These are phyloP conservation scores for Neomorphus geoffroyi DNA, from an alignment of 2,797 vertebrate species.

Conservation along the genomic window DNA sequence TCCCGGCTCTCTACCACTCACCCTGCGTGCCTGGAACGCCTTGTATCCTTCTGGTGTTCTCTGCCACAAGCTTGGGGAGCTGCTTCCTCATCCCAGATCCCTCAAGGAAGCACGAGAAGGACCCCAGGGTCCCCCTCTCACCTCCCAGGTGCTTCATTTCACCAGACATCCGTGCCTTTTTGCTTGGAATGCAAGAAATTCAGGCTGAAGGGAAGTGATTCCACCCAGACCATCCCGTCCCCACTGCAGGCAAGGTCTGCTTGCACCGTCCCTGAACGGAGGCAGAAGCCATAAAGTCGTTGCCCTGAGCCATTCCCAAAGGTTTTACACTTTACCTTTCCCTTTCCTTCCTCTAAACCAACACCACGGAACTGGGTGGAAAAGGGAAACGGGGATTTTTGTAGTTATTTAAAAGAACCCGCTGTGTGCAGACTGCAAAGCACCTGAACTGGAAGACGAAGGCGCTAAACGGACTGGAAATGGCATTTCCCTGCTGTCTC, in stretches of 20 bases:
- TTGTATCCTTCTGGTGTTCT: not conserved
- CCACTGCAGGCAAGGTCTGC: not conserved
- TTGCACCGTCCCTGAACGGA: not conserved
- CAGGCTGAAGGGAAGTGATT: not conserved
- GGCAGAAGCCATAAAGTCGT: not conserved
- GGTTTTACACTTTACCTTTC: not conserved
- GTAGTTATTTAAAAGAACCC: fast-evolving
- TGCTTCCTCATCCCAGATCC: not conserved
- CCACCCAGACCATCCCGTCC: not conserved
- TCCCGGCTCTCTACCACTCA: not conserved
- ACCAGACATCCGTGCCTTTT: not conserved
- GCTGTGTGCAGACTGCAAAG: not conserved
- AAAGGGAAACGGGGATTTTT: not conserved
- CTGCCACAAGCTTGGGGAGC: not conserved
- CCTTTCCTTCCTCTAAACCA: not conserved
- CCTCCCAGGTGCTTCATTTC: not conserved
- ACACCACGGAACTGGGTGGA: fast-evolving
- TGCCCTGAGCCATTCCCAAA: not conserved
- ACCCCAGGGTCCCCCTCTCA: not conserved
- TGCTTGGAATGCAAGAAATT: not conserved
- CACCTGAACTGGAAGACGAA: not conserved
- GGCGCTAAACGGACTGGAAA: not conserved
- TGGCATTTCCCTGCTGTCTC: not conserved
- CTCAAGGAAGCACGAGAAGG: not conserved
- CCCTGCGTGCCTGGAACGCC: not conserved